Evolutionary conservation across 2,888 invertebrate species (phyloP).

Genomic region (Pandemis cinnamomeana): DNA sequence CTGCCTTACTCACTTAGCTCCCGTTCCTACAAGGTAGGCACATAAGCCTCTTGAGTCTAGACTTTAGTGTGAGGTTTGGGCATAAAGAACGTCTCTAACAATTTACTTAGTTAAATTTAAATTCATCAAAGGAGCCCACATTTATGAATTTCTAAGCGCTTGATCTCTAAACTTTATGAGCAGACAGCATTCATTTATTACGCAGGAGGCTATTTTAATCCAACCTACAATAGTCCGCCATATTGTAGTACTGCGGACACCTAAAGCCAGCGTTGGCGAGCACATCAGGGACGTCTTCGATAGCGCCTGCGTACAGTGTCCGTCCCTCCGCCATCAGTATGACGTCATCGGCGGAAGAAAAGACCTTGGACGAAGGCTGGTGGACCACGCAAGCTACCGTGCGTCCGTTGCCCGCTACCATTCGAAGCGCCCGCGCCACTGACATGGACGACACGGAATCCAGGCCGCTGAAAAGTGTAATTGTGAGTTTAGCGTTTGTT

Average conservation of each 20-base stretch:
- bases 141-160: no score
- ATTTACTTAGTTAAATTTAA: no score
- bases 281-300: constrained; percentile 84
- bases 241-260: constrained; percentile 91
- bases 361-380: constrained; percentile 90
- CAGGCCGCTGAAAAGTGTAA: constrained; percentile 76
- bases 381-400: constrained; percentile 91
- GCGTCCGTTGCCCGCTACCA: constrained; percentile 86
- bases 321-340: constrained; percentile 88
- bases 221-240: constrained; percentile 90
- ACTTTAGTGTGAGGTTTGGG: no score
- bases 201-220: neutral
- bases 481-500: neutral
- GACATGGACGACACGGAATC: constrained; percentile 89
- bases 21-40: no score
- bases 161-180: no score
- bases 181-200: neutral
- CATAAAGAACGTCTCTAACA: no score
- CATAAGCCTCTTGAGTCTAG: no score
- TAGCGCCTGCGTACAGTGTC: constrained; percentile 88
- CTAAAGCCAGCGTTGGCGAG: constrained; percentile 84
- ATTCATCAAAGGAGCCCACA: no score
- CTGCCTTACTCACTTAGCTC: neutral
- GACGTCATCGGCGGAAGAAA: constrained; percentile 89
- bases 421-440: constrained; percentile 85